These are phyloP conservation scores for Parapristionchus giblindavisi DNA, from an alignment of 2,888 invertebrate species.

Conservation along the genomic window DNA sequence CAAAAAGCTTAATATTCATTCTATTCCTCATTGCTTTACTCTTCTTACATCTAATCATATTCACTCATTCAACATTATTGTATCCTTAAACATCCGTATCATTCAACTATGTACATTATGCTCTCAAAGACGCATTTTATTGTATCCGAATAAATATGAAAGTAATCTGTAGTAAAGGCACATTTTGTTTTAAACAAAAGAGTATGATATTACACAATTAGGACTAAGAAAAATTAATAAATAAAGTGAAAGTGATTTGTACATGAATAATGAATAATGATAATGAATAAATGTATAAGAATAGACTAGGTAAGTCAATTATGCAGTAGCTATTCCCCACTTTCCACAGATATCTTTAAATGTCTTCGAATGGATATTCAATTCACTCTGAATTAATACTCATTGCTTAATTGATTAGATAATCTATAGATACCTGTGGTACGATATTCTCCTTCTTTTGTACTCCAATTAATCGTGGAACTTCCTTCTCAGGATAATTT, in stretches of 20 bases:
- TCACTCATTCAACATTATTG: too few relatives aligned
- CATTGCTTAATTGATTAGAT: neutral
- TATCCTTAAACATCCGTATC: too few relatives aligned
- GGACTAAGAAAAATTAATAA: too few relatives aligned
- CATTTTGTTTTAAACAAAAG: too few relatives aligned
- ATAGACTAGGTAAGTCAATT: neutral
- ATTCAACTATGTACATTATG: too few relatives aligned
- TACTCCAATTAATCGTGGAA: conserved; percentile 39
- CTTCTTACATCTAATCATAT: too few relatives aligned
- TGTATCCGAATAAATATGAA: too few relatives aligned
- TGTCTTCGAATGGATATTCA: conserved; percentile 33
- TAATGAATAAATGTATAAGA: neutral
- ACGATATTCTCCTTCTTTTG: conserved; percentile 4
- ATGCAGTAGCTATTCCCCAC: conserved; percentile 20
- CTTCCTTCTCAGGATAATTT: conserved; percentile 42
- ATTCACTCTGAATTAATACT: conserved; percentile 4
- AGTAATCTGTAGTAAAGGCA: too few relatives aligned
- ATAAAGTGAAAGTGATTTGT: neutral
- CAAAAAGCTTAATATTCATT: too few relatives aligned
- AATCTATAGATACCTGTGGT: neutral
- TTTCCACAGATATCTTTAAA: conserved; percentile 33
- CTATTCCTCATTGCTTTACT: too few relatives aligned
- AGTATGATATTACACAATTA: too few relatives aligned
- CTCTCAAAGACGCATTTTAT: too few relatives aligned
- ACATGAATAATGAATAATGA: neutral